phyloP scores from a whole-genome alignment of 64 coral and sea anemone genomes.

The Anthopleura sola region DNA sequence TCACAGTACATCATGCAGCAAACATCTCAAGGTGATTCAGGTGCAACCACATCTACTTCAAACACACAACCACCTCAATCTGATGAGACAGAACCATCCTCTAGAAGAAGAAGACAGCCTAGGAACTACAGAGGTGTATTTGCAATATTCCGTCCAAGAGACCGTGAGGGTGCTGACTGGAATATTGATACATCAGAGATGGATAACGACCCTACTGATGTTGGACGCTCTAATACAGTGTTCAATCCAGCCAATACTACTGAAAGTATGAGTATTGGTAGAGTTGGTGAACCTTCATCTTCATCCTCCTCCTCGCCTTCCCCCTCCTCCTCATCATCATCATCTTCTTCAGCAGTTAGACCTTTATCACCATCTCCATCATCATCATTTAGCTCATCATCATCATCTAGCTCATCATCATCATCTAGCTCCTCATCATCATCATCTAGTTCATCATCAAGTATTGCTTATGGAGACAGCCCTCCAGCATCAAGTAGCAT shows the following conservation, averaged over 20 bases:
- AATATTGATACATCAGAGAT: slow-evolving; percentile 53
- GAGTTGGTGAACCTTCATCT: neutral
- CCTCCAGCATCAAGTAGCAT: neutral
- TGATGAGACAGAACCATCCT: neutral
- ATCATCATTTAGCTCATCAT: neutral
- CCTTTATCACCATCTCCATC: neutral
- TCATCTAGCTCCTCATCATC: neutral
- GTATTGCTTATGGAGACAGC: neutral
- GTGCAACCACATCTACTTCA: slow-evolving; percentile 7
- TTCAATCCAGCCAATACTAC: slow-evolving; percentile 9
- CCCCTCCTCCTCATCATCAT: neutral
- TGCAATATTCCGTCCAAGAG: slow-evolving; percentile 76
- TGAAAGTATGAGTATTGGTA: slow-evolving; percentile 67
- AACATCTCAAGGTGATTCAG: neutral
- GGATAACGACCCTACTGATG: slow-evolving; percentile 41
- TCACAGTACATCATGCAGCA: slow-evolving; percentile 45
- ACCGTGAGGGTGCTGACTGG: slow-evolving; percentile 28
- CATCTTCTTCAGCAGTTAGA: neutral
- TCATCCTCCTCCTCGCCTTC: neutral
- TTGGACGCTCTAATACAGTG: neutral
- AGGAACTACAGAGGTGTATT: slow-evolving; percentile 56
- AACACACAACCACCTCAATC: neutral
- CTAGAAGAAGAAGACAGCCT: neutral
- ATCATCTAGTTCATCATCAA: neutral
- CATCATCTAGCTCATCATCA: neutral